Percentiles rank a stretch among this genome's conserved stretches.
These are phyloP conservation scores for Rotaria sp. DNA, from an alignment of 2,888 invertebrate species.

Conservation along the genomic window DNA sequence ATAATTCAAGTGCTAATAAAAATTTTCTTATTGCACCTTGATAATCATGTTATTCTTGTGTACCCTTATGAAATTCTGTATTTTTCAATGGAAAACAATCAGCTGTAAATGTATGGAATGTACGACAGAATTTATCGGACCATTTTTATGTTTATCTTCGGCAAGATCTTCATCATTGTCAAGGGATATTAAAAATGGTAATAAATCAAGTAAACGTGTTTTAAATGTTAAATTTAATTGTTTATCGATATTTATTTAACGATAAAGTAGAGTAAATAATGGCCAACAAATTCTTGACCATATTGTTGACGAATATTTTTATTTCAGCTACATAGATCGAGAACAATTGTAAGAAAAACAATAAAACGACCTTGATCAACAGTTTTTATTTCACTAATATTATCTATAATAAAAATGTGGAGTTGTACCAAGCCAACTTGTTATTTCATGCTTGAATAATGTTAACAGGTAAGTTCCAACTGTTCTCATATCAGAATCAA, in stretches of 20 bases:
- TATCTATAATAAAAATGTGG: neutral
- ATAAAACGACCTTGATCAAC: neutral
- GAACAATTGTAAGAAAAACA: constrained; percentile 32
- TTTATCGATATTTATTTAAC: neutral
- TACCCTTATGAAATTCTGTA: constrained; percentile 52
- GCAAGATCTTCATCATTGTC: neutral
- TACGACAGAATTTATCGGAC: neutral
- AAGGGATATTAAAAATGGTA: constrained; percentile 50
- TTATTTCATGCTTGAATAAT: constrained; percentile 12
- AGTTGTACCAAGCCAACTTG: neutral
- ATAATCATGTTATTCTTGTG: constrained; percentile 53
- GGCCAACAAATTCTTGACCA: constrained; percentile 31
- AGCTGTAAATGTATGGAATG: constrained; percentile 48
- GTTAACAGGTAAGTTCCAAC: neutral
- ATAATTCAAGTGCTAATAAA: constrained; percentile 32
- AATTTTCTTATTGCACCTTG: constrained; percentile 48
- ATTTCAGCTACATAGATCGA: constrained; percentile 28
- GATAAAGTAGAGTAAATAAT: constrained; percentile 21
- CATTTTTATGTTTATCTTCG: neutral
- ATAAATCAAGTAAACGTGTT: constrained; percentile 48
- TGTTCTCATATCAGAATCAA: neutral
- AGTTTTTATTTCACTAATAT: neutral
- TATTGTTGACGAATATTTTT: constrained; percentile 29
- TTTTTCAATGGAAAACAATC: constrained; percentile 56
- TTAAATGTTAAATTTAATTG: constrained; percentile 43